Evolutionary conservation across 2,797 vertebrate species (phyloP).

Genomic region (Bovichtus variegatus): DNA sequence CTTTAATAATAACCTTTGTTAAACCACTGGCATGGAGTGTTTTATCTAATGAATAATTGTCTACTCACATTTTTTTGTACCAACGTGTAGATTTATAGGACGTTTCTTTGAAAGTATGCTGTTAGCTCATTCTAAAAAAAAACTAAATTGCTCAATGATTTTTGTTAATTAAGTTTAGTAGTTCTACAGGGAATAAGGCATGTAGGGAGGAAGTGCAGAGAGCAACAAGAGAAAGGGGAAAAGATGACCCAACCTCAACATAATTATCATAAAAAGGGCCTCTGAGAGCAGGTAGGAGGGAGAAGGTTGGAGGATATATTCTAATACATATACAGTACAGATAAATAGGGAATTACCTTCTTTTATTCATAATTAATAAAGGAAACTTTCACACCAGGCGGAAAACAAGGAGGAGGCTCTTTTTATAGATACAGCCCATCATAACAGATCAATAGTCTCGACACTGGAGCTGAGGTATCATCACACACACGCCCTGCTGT

Average conservation of each 20-base stretch:
- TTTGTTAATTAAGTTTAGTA: neutral
- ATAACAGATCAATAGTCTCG: constrained; percentile 69
- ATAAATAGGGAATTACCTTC: constrained; percentile 34
- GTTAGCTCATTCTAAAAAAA: neutral
- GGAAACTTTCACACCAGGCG: constrained; percentile 21
- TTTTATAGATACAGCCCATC: constrained; percentile 69
- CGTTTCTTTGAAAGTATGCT: neutral
- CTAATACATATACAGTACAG: constrained; percentile 10
- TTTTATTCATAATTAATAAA: constrained; percentile 77
- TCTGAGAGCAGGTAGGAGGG: constrained; percentile 15
- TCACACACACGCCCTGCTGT: constrained; percentile 47
- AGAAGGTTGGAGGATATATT: neutral
- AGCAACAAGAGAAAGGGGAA: neutral
- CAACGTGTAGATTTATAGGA: neutral
- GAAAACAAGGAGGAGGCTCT: constrained; percentile 49
- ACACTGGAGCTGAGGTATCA: constrained; percentile 40
- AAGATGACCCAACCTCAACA: neutral
- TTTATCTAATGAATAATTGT: neutral
- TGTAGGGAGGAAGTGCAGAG: neutral
- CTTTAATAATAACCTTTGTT: too few relatives aligned
- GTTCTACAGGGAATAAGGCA: neutral
- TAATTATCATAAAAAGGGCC: neutral
- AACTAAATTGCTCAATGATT: neutral
- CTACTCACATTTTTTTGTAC: neutral
- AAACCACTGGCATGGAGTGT: neutral